These are phyloP conservation scores for Didymodactylos carnosus DNA, from an alignment of 2,888 invertebrate species.

Conservation along the genomic window DNA sequence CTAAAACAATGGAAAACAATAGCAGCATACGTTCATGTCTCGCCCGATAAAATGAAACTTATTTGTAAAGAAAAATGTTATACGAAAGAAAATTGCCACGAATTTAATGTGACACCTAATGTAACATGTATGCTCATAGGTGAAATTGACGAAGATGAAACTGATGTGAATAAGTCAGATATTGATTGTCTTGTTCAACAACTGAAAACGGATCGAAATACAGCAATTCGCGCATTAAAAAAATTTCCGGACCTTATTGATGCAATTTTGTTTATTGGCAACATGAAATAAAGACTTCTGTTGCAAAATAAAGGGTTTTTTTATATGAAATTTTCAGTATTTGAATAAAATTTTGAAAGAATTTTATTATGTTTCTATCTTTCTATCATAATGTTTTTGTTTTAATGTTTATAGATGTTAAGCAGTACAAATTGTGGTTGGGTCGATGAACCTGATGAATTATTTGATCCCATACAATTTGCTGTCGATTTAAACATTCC, in stretches of 20 bases:
- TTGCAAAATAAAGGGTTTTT: too few species aligned
- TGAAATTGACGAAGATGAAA: slow-evolving; percentile 20
- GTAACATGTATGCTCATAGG: slow-evolving; percentile 23
- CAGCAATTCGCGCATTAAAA: slow-evolving; percentile 20
- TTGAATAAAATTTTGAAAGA: too few species aligned
- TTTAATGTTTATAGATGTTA: too few species aligned
- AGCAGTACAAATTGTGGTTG: too few species aligned
- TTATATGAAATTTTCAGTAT: too few species aligned
- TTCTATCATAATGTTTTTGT: too few species aligned
- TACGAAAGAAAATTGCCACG: slow-evolving; percentile 17
- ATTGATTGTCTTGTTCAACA: slow-evolving; percentile 23
- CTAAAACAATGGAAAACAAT: slow-evolving; percentile 19
- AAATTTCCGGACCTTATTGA: slow-evolving; percentile 20
- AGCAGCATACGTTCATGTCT: slow-evolving; percentile 18
- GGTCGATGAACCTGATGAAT: not conserved
- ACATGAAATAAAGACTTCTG: too few species aligned
- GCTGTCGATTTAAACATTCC: not conserved
- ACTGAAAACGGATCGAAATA: slow-evolving; percentile 21
- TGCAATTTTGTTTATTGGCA: slow-evolving; percentile 20
- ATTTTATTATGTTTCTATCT: too few species aligned
- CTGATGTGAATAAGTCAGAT: slow-evolving; percentile 20
- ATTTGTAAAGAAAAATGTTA: slow-evolving; percentile 23
- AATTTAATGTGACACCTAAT: slow-evolving; percentile 17
- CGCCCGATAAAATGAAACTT: slow-evolving; percentile 22
- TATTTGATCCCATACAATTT: not conserved